Percentiles rank a stretch among this genome's conserved stretches.
phyloP scores from a whole-genome alignment of 2,797 vertebrate genomes.

The Poecilia gillii region DNA sequence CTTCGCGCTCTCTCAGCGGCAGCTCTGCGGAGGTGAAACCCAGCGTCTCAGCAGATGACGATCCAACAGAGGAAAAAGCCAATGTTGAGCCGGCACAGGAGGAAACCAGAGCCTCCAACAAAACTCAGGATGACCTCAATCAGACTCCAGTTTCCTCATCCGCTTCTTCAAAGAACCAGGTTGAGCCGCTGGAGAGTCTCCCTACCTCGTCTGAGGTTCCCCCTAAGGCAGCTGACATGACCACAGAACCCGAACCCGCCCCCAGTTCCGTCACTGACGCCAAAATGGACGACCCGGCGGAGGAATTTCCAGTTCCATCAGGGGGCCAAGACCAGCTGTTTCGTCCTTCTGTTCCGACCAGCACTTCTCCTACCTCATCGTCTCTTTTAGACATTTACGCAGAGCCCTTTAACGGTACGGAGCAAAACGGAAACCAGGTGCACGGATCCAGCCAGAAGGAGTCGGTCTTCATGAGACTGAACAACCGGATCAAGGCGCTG shows the following conservation, averaged over 20 bases:
- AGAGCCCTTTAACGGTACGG: slow-evolving; percentile 88
- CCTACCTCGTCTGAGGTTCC: slow-evolving; percentile 17
- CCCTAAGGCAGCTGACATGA: slow-evolving; percentile 5
- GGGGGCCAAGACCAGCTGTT: slow-evolving; percentile 63
- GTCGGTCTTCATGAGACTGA: slow-evolving; percentile 98
- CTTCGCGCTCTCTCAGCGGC: slow-evolving; percentile 30
- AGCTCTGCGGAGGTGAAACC: slow-evolving; percentile 25
- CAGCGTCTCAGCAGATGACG: slow-evolving; percentile 27
- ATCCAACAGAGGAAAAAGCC: slow-evolving; percentile 34
- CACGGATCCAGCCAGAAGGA: slow-evolving; percentile 96
- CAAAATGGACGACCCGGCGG: slow-evolving; percentile 78
- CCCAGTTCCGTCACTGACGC: slow-evolving; percentile 27
- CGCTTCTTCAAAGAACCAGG: slow-evolving; percentile 43
- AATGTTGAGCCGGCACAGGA: slow-evolving; percentile 53
- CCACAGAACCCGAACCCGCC: slow-evolving; percentile 39
- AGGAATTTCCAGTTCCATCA: slow-evolving; percentile 75
- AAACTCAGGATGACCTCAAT: slow-evolving; percentile 25
- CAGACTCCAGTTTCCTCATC: slow-evolving; percentile 19
- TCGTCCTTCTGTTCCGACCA: slow-evolving; percentile 69
- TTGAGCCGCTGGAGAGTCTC: slow-evolving; percentile 38
- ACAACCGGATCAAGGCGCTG: slow-evolving; percentile 97
- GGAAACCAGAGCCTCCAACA: slow-evolving; percentile 14
- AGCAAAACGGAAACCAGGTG: slow-evolving; percentile 82
- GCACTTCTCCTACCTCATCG: slow-evolving; percentile 17
- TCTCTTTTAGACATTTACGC: slow-evolving; percentile 89